Evolutionary conservation across 2,888 invertebrate species (phyloP), one percentile per base, ranked within the genome.

Genomic region (Beris morrisii): DNA sequence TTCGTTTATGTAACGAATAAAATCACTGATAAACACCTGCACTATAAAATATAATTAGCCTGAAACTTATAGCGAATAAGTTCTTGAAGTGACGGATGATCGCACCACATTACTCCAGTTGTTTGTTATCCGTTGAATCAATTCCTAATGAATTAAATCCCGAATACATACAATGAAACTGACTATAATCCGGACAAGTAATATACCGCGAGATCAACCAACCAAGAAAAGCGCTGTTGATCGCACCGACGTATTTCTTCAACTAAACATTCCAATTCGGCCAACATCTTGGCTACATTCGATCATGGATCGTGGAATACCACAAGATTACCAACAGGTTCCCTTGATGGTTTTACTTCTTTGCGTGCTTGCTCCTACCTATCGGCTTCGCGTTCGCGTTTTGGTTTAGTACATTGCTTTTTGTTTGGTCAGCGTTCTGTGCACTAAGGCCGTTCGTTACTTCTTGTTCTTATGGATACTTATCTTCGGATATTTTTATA

Each of bases 241-340:
- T 46, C 50, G 61, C 30, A 52, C 50, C 61, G 61, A 32, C 48
- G 61, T 50, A 38, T 52, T 46, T 61, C 22, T 61, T 52, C 38
- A 50, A 61, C 61, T 61, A 50, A 61, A 32, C 11, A 45, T n/a
- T 57, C 22, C 30, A 38, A 50, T 13, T 31, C 61, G 28, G 57
- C 44, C 28, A 52, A 11, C 43, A 56, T 43, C 56, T 46, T 45
- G n/a, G 58, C 58, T 46, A 58, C 58, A 61, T 52, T 59, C 48
- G 50, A 61, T 61, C 61, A 50, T 52, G 61, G 50, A 31, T 48
- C 15, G 61, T 61, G 61, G 61, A 61, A 61, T 61, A 61, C 61
- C 61, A 61, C 61, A 61, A 61, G 61, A 61, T 52, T 61, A 38
- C 61, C 61, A 61, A 61, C 61, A 61, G 61, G 61, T 61, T 52